These are phyloP conservation scores for Maconellicoccus hirsutus DNA, from an alignment of 1,140 invertebrate genomes.

Conservation along the genomic window DNA sequence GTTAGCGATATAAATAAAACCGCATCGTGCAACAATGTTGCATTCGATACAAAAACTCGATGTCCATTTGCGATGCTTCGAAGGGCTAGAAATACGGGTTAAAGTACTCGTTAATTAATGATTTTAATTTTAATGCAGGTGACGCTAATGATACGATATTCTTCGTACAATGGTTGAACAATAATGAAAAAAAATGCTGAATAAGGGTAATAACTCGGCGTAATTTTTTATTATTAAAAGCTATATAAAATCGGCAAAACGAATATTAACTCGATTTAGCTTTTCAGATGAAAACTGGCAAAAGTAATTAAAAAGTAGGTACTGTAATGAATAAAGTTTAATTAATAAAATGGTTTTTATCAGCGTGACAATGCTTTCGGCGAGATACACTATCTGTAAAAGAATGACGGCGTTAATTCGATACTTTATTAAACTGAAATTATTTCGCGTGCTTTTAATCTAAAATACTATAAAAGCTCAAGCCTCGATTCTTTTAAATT, in stretches of 20 bases:
- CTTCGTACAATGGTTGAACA: not conserved
- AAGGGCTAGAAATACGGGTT: too few species aligned
- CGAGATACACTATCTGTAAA: not conserved
- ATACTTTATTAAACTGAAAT: conserved; percentile 1
- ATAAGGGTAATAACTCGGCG: not conserved
- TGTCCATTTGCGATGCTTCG: too few species aligned
- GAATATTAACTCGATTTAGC: conserved; percentile 3
- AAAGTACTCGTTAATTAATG: not conserved
- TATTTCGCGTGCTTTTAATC: not conserved
- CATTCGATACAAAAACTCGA: too few species aligned
- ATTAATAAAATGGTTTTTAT: conserved; percentile 5
- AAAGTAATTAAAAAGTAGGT: conserved; percentile 3
- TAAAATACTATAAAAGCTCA: too few species aligned
- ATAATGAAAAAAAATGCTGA: not conserved
- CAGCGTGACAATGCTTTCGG: not conserved
- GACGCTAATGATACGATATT: not conserved
- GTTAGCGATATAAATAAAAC: too few species aligned
- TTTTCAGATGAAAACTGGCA: not conserved
- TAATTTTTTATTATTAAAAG: conserved; percentile 6
- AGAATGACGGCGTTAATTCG: not conserved
- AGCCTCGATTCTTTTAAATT: too few species aligned
- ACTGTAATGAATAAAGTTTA: not conserved
- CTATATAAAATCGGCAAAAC: conserved; percentile 9
- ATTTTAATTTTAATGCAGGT: not conserved
- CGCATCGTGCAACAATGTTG: too few species aligned